A percentile compares a stretch with the other conserved stretches of the same genome.
Conservation (phyloP, 2,888 invertebrate species). For the Pomacea canaliculata region DNA sequence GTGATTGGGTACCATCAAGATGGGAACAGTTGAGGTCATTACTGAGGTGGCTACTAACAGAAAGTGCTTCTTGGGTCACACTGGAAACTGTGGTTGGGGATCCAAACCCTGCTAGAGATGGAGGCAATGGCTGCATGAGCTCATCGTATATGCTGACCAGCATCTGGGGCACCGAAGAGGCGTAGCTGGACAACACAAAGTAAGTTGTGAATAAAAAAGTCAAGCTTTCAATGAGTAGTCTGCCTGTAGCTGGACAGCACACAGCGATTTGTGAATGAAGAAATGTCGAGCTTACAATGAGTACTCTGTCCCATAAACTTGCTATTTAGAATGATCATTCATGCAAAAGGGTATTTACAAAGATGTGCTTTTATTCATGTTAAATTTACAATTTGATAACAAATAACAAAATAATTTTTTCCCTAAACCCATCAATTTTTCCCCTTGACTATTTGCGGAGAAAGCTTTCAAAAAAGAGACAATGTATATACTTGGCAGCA, state of each 20-base stretch:
- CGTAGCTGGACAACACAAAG: slow-evolving; percentile 44
- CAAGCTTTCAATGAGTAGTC: background rate
- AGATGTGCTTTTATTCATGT: too few species aligned
- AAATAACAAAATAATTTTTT: too few species aligned
- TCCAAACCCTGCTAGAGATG: slow-evolving; percentile 43
- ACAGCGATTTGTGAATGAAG: background rate
- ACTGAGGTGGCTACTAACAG: slow-evolving; percentile 8
- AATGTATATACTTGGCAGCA: slow-evolving; percentile 42
- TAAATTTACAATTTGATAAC: too few species aligned
- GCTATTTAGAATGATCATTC: background rate
- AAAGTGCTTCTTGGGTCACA: slow-evolving; percentile 1
- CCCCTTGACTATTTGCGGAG: too few species aligned
- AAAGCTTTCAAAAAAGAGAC: background rate
- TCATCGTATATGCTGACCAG: slow-evolving; percentile 59
- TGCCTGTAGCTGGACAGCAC: slow-evolving; percentile 43
- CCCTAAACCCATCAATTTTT: too few species aligned
- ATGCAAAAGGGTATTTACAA: too few species aligned
- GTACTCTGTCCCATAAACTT: background rate
- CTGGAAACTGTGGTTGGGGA: slow-evolving; percentile 44
- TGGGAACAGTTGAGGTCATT: slow-evolving; percentile 2
- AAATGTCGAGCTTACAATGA: background rate
- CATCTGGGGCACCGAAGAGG: slow-evolving; percentile 46
- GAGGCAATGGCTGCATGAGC: slow-evolving; percentile 60
- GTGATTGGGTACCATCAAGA: slow-evolving; percentile 18
- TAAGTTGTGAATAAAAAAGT: background rate